Conservation (phyloP, 1,140 invertebrate genomes). For the Drosophila hydei region DNA sequence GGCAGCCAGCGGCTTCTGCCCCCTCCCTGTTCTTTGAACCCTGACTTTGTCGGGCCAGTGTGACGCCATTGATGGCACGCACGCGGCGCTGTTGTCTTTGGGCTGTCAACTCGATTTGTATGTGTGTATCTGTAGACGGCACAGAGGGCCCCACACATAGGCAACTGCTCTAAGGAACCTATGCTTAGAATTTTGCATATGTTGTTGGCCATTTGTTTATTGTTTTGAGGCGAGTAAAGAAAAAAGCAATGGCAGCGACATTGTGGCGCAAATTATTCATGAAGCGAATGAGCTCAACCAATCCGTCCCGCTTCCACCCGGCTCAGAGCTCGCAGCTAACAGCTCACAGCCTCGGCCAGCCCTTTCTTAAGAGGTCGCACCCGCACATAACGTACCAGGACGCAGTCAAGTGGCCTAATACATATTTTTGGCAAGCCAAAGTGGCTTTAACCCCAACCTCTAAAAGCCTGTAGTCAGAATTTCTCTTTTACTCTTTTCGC, state of each 20-base stretch:
- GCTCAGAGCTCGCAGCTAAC: neutral
- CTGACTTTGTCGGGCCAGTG: conserved; percentile 22
- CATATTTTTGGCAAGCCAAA: conserved; percentile 70
- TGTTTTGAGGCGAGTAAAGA: conserved; percentile 47
- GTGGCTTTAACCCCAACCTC: conserved; percentile 50
- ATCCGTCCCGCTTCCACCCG: conserved; percentile 46
- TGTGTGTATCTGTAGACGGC: conserved; percentile 34
- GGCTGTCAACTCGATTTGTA: conserved; percentile 73
- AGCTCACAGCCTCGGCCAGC: conserved; percentile 11
- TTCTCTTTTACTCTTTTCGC: conserved; percentile 17
- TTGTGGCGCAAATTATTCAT: conserved; percentile 79
- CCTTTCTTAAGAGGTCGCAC: conserved; percentile 1
- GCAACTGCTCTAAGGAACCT: neutral
- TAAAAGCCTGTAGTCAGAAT: conserved; percentile 7
- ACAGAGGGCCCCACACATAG: neutral
- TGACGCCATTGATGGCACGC: conserved; percentile 72
- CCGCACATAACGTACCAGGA: neutral
- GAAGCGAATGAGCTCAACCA: conserved; percentile 80
- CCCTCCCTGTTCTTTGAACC: neutral
- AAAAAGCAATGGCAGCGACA: conserved; percentile 51
- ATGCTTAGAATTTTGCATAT: conserved; percentile 63
- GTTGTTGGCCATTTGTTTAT: conserved; percentile 79
- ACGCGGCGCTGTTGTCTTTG: conserved; percentile 54
- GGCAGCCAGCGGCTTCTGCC: conserved; percentile 6
- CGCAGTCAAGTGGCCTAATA: conserved; percentile 77